Base-by-base conservation (phyloP, 2,888 invertebrate genomes). In the Ceramica pisi region DNA sequence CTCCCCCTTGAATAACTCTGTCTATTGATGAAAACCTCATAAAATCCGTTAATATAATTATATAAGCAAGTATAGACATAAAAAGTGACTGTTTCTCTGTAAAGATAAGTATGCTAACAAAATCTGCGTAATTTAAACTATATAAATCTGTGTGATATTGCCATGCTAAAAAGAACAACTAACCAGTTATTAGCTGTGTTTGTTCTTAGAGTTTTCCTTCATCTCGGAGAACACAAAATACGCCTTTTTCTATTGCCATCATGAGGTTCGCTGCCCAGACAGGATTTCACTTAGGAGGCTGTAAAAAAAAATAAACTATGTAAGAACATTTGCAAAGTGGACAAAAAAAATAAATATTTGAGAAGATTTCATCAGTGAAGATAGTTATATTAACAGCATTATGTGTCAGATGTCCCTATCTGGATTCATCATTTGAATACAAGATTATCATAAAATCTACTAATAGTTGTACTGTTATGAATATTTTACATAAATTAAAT, bases 381-480 rank as follows among this genome's bases (percentile, higher is more conserved):
- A 94, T 94, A 94, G 94, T 94, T 93, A 91, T 92, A 80, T 75
- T 92, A 92, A 93, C 94, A 94, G 89, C 94, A 94, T 90, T 89
- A 92, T 91, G 62, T 79, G 67, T 94, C 90, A 93, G 94, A 94
- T 94, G 94, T 94, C 94, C 94, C 94, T 94, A 94, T 94, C 94
- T 90, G 81, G 83, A 88, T 75, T 94, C 94, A 94, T 94, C 94
- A 94, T 90, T 67, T 79, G 16, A 50, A 9, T 31, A 8, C 6
- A 41, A 41, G 3, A 21, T 14, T 35, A 6, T 23, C 21, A 51
- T 21, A 23, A 7, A 51, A 14, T 41, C 41, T 41, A 41, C 3
- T 41, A 2, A 0, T 41, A 12, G 1, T 12, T 10, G 4, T 12
- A 3, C 10, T 12, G 38, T 38, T 53, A 2, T n/a, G n/a, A 9